Evolutionary conservation across 2,797 vertebrate species (phyloP).

Genomic region (Garrulus glandarius): DNA sequence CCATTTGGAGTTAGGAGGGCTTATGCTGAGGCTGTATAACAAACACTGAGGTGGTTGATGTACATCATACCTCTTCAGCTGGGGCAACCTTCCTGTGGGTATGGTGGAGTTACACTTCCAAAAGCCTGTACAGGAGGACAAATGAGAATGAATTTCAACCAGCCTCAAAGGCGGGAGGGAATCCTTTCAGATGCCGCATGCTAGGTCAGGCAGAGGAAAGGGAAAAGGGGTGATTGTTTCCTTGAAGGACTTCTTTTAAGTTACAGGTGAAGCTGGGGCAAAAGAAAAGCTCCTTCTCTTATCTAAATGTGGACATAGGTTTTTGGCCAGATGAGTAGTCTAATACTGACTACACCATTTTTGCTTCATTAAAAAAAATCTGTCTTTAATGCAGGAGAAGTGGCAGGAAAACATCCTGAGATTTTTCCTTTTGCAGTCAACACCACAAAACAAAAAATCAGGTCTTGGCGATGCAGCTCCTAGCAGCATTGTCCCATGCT

Average conservation of each 20-base stretch:
- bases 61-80: background rate
- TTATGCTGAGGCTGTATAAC: background rate
- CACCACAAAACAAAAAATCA: background rate
- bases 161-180: background rate
- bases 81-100: background rate
- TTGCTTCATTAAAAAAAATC: background rate
- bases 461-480: background rate
- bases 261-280: background rate
- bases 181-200: background rate
- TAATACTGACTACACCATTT: background rate
- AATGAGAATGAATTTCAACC: background rate
- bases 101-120: background rate
- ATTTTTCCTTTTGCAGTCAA: background rate
- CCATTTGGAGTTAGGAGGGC: background rate
- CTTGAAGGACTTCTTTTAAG: background rate
- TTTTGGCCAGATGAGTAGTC: background rate
- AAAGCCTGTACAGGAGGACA: background rate
- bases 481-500: background rate
- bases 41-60: background rate
- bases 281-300: background rate
- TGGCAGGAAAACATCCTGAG: background rate
- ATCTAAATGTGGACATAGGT: background rate
- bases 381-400: background rate
- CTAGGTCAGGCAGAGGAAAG: background rate
- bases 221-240: background rate